Evolutionary conservation across 2,113 vertebrate species (phyloP).

Genomic region (Mesembrinibis cayennensis): DNA sequence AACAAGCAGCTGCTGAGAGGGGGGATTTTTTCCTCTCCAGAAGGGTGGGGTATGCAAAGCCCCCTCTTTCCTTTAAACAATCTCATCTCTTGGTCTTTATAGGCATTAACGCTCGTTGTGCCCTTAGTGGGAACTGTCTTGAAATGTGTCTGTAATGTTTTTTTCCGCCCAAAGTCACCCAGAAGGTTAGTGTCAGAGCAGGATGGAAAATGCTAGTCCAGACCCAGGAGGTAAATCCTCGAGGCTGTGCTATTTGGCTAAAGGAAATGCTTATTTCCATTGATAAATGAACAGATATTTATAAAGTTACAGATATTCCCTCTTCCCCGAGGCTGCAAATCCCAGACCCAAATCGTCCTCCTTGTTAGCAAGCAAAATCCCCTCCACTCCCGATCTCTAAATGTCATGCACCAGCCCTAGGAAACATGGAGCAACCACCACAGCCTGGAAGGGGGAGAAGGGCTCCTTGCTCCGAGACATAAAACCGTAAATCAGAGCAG

Average conservation of each 20-base stretch:
- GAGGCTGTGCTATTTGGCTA: neutral
- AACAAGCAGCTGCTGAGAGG: neutral
- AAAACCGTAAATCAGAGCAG: neutral
- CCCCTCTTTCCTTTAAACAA: neutral
- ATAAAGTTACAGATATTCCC: neutral
- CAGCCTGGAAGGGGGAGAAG: neutral
- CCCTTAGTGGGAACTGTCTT: neutral
- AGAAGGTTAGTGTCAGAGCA: neutral
- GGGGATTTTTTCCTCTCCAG: neutral
- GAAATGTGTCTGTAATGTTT: neutral
- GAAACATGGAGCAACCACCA: neutral
- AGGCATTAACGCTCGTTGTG: rapidly evolving
- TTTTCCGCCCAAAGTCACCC: neutral
- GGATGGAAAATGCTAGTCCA: neutral
- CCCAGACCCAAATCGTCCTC: neutral
- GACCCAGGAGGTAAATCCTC: neutral
- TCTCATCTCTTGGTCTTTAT: neutral
- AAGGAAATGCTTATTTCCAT: neutral
- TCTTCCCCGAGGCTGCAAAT: neutral
- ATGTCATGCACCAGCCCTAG: rapidly evolving
- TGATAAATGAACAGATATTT: neutral
- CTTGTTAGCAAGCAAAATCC: neutral
- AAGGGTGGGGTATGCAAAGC: neutral
- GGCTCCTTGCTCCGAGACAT: neutral
- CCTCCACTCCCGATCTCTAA: neutral